These are phyloP conservation scores for Platyscapa corneri DNA, from an alignment of 1,140 invertebrate genomes.

Conservation along the genomic window DNA sequence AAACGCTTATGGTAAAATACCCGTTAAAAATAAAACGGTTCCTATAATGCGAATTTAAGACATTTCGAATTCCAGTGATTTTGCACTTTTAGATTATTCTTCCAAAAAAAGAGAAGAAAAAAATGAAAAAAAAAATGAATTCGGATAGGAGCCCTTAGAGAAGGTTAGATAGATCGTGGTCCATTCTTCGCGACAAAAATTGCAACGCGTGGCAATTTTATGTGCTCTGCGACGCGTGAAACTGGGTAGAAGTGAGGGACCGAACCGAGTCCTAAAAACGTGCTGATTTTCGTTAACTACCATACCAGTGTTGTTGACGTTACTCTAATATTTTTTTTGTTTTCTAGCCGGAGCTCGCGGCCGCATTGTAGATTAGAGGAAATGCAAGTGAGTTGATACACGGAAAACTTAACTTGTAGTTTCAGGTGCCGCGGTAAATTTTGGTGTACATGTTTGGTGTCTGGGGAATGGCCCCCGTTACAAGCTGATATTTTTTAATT, in stretches of 20 bases:
- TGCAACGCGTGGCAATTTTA: conserved; percentile 19
- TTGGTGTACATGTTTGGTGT: neutral
- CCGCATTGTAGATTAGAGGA: neutral
- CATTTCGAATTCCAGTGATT: conserved; percentile 2
- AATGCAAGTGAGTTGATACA: neutral
- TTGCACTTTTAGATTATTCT: conserved; percentile 12
- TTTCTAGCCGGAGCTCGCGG: neutral
- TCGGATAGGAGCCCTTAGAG: too few species aligned
- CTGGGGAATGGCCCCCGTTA: neutral
- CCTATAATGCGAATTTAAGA: neutral
- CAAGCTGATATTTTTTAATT: too few species aligned
- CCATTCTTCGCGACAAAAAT: conserved; percentile 16
- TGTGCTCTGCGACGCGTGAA: conserved; percentile 5
- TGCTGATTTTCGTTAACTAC: conserved; percentile 8
- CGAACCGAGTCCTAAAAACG: neutral
- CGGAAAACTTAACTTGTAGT: conserved; percentile 1
- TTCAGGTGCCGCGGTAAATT: neutral
- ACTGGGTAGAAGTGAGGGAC: neutral
- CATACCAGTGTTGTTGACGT: conserved; percentile 8
- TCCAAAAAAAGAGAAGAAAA: too few species aligned
- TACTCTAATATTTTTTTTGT: neutral
- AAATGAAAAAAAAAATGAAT: neutral
- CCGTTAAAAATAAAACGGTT: too few species aligned
- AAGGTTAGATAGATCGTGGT: neutral
- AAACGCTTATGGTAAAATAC: too few species aligned